A percentile compares a stretch with the other conserved stretches of the same genome.
phyloP scores from a whole-genome alignment of 2,888 invertebrate species.

The Hyposoter didymator region DNA sequence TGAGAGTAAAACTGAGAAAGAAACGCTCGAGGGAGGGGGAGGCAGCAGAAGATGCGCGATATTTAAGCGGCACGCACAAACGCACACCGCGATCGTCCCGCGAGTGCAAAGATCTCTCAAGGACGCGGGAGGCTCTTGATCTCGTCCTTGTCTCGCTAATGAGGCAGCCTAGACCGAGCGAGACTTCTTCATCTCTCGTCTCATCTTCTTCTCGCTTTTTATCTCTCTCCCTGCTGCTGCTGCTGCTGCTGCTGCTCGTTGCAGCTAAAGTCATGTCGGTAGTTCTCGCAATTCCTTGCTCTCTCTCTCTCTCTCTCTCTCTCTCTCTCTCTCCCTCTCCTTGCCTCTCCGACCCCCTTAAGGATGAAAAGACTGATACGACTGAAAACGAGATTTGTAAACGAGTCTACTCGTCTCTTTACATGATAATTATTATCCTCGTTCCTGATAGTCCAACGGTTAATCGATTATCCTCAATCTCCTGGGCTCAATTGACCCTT shows the following conservation, averaged over 20 bases:
- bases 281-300: conserved; percentile 22
- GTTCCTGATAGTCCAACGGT: neutral
- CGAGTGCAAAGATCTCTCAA: conserved; percentile 83
- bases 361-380: neutral
- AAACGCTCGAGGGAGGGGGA: neutral
- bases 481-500: neutral
- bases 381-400: conserved; percentile 23
- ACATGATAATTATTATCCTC: neutral
- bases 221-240: neutral
- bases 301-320: too few species aligned
- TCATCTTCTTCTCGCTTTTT: conserved; percentile 1
- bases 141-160: conserved; percentile 81
- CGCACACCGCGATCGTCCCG: conserved; percentile 23
- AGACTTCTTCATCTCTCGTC: conserved; percentile 38
- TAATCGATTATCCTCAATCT: neutral
- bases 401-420: conserved; percentile 30
- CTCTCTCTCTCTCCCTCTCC: neutral
- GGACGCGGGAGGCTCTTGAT: conserved; percentile 75
- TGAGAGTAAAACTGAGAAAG: conserved; percentile 72
- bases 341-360: neutral
- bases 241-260: conserved; percentile 25
- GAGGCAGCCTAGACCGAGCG: conserved; percentile 74
- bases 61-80: conserved; percentile 70
- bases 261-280: conserved; percentile 44
- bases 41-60: conserved; percentile 70